phyloP scores from a whole-genome alignment of 1,140 invertebrate genomes.

The Frieseomelitta varia region DNA sequence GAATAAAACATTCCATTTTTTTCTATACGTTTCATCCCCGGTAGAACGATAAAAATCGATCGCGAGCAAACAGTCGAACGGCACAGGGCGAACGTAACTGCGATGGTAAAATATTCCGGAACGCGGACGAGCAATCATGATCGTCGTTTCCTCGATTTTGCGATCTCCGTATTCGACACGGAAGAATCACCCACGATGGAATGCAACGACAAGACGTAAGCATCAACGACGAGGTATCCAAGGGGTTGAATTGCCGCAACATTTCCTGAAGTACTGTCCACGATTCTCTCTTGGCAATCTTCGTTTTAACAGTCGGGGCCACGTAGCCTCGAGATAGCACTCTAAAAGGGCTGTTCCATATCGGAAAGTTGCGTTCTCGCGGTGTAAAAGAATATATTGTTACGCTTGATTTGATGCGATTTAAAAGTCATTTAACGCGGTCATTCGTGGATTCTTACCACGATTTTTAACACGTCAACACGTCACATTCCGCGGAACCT shows the following conservation, averaged over 20 bases:
- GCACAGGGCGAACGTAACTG: background rate
- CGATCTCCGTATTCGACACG: conserved; percentile 31
- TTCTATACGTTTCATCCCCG: background rate
- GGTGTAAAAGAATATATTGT: conserved; percentile 27
- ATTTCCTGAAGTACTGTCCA: conserved; percentile 62
- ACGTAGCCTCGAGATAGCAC: conserved; percentile 19
- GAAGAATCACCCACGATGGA: conserved; percentile 24
- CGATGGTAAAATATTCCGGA: conserved; percentile 55
- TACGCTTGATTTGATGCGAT: conserved; percentile 26
- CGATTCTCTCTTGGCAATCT: conserved; percentile 55
- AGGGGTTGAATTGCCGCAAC: conserved; percentile 63
- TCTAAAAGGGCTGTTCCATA: conserved; percentile 17
- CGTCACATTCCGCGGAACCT: background rate
- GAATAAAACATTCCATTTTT: background rate
- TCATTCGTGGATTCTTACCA: background rate
- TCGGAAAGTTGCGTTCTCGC: background rate
- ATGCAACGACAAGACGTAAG: conserved; percentile 39
- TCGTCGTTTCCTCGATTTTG: conserved; percentile 57
- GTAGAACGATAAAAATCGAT: conserved; percentile 1
- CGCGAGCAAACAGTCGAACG: background rate
- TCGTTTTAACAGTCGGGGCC: conserved; percentile 43
- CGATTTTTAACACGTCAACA: background rate
- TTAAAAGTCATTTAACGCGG: conserved; percentile 10
- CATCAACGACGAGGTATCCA: conserved; percentile 62
- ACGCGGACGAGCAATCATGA: conserved; percentile 66